Evolutionary conservation across 2,888 invertebrate species (phyloP), one percentile per base, ranked within the genome.

Genomic region (Diogma glabrata): DNA sequence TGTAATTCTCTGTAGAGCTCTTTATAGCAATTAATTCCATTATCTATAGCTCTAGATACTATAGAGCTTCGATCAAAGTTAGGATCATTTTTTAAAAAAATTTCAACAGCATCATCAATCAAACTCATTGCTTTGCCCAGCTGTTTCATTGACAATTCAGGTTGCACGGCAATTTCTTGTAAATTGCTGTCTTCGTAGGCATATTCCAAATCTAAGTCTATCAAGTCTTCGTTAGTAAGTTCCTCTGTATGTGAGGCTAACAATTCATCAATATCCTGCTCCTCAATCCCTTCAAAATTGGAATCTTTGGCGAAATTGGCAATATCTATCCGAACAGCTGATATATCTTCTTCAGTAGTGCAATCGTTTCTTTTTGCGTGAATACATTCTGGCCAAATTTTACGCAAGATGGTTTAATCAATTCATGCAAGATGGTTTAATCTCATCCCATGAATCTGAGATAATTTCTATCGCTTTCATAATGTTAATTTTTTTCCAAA

Each of bases 171-270:
- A 24, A 17, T 26, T 26, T 46, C 24, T 45, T 17, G 12, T 7
- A 19, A 17, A 17, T 36, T 17, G 14, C 17, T 14, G 5, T 45
- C 24, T 12, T 12, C n/a, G 14, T 45, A 17, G 14, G 24, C 24
- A 17, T 16, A 10, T 20, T 38, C 19, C 17, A 38, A 38, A 19
- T 38, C 38, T 19, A 38, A 51, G 52, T 57, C 51, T 52, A 55
- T 47, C 48, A 54, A 45, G 50, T 55, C 52, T 48, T 52, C 51
- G 16, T 57, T 52, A 52, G 52, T 51, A 26, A 56, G 49, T 52
- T 55, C 54, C 55, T 56, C 52, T 52, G 53, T 56, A 40, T 54
- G 56, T 47, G 54, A 53, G 36, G 51, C 47, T 52, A 57, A 51
- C 50, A 57, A 53, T 54, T 56, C 55, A 53, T 54, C 43, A 47